Evolutionary conservation across 2,797 vertebrate genomes (phyloP).

Genomic region (Sebastes wilsoni): DNA sequence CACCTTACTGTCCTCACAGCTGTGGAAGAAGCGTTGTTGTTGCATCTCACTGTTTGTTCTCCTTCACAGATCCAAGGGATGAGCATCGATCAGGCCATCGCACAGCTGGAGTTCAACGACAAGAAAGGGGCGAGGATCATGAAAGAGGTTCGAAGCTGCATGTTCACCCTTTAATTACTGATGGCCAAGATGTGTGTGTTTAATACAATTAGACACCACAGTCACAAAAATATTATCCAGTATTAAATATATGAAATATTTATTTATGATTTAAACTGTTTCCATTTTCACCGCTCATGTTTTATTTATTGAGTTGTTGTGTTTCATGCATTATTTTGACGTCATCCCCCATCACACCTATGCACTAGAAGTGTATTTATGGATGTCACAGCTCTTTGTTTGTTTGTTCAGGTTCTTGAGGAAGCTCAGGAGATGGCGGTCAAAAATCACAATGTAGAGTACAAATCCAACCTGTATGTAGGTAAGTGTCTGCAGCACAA

Average conservation of each 20-base stretch:
- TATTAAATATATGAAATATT: background rate
- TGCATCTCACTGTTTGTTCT: background rate
- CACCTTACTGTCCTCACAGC: background rate
- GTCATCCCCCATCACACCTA: background rate
- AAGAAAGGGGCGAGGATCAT: slow-evolving; percentile 97
- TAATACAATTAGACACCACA: background rate
- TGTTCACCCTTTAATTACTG: background rate
- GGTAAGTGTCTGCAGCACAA: slow-evolving; percentile 70
- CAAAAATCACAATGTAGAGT: slow-evolving; percentile 93
- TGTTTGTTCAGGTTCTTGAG: slow-evolving; percentile 85
- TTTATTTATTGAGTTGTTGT: background rate
- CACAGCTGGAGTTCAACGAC: slow-evolving; percentile 94
- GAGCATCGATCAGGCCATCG: slow-evolving; percentile 92
- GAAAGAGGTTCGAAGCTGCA: slow-evolving; percentile 85
- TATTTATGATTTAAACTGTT: background rate
- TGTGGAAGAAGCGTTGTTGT: background rate
- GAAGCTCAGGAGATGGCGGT: slow-evolving; percentile 99
- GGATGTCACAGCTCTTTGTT: background rate
- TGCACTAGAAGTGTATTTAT: accelerated
- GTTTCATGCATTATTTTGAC: background rate
- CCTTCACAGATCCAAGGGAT: slow-evolving; percentile 88
- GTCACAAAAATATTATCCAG: background rate
- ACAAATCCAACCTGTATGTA: slow-evolving; percentile 93
- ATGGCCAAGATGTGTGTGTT: background rate
- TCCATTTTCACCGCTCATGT: background rate